phyloP scores from a whole-genome alignment of 92 coral and sea anemone species.

The Paramuricea clavata region DNA sequence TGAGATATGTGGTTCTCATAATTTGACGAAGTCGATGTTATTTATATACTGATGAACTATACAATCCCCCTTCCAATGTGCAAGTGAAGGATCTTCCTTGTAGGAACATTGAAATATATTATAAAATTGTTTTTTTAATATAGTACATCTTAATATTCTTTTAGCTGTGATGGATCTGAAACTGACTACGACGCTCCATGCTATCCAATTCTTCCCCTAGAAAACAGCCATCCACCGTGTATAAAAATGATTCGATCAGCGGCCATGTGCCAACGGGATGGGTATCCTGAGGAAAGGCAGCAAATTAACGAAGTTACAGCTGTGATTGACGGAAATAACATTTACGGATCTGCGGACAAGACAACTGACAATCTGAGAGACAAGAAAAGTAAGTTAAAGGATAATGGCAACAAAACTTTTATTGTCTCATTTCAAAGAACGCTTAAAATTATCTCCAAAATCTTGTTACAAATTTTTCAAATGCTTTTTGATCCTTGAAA shows the following conservation, averaged over 20 bases:
- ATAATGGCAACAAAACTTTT: too few species aligned
- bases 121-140: too few species aligned
- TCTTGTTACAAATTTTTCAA: too few species aligned
- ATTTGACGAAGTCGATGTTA: too few species aligned
- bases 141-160: background rate
- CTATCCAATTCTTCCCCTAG: slow-evolving; percentile 26
- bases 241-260: slow-evolving; percentile 25
- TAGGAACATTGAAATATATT: too few species aligned
- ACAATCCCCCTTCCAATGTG: too few species aligned
- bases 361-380: background rate
- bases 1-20: too few species aligned
- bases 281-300: background rate
- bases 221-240: background rate
- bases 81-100: too few species aligned
- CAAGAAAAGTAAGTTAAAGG: background rate
- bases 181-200: slow-evolving; percentile 19
- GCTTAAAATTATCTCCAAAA: too few species aligned
- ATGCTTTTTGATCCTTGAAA: too few species aligned
- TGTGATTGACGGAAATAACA: slow-evolving; percentile 87
- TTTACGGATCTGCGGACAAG: slow-evolving; percentile 82
- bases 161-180: slow-evolving; percentile 24
- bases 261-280: slow-evolving; percentile 8
- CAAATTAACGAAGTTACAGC: slow-evolving; percentile 90
- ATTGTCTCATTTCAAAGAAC: too few species aligned
- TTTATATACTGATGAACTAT: too few species aligned